A percentile compares a stretch with the other conserved stretches of the same genome.
Evolutionary conservation across 2,888 invertebrate species (phyloP).

Genomic region (Dryadula phaetusa): DNA sequence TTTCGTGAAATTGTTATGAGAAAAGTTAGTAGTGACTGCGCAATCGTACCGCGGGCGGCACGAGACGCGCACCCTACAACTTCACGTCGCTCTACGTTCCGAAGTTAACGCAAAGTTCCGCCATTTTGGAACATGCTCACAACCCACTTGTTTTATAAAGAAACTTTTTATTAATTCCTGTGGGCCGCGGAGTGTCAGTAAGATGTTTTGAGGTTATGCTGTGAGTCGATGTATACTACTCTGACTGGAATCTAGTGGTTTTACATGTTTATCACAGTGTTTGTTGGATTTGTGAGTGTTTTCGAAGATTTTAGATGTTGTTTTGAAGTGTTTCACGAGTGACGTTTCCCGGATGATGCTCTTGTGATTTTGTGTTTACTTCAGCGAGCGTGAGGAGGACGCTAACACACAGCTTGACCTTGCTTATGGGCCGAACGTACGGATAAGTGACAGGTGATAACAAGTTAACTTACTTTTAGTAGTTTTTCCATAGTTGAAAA

Average conservation of each 20-base stretch:
- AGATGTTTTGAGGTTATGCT: constrained; percentile 84
- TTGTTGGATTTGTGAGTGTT: constrained; percentile 63
- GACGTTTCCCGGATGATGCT: constrained; percentile 74
- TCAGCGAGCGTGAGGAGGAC: constrained; percentile 69
- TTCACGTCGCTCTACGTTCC: constrained; percentile 83
- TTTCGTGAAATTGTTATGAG: constrained; percentile 65
- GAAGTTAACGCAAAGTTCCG: constrained; percentile 85
- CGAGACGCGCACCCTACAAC: constrained; percentile 81
- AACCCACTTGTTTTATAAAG: constrained; percentile 86
- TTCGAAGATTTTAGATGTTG: constrained; percentile 71
- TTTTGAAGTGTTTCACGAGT: constrained; percentile 79
- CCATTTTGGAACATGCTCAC: constrained; percentile 86
- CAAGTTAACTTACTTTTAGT: constrained; percentile 69
- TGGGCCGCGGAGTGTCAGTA: constrained; percentile 84
- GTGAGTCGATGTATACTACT: constrained; percentile 72
- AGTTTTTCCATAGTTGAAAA: constrained; percentile 67
- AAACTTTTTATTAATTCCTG: constrained; percentile 86
- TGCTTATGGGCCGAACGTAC: constrained; percentile 60
- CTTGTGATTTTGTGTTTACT: constrained; percentile 81
- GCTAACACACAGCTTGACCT: constrained; percentile 66
- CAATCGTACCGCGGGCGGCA: constrained; percentile 64
- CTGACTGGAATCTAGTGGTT: constrained; percentile 65
- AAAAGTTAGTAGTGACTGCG: constrained; percentile 79
- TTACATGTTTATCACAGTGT: constrained; percentile 60
- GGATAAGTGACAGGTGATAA: constrained; percentile 64